Conservation (phyloP, 2,888 invertebrate genomes). For the Drosophila melanosoma region DNA sequence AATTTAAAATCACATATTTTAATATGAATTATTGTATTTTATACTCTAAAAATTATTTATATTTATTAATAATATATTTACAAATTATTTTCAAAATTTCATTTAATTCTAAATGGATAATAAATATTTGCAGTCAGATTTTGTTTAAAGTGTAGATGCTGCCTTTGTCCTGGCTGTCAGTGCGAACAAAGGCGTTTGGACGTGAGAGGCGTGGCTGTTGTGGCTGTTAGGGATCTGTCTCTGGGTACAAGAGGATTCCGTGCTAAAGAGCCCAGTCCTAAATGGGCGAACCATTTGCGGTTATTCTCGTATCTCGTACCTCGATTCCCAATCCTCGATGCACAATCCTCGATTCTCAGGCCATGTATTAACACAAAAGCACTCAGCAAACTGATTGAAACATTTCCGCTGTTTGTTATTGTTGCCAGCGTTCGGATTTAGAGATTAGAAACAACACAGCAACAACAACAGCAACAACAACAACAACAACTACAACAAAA, state of each 20-base stretch:
- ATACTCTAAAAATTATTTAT: not conserved
- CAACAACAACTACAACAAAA: slow-evolving; percentile 2
- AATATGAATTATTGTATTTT: too few relatives aligned
- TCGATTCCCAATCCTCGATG: not conserved
- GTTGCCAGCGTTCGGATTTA: slow-evolving; percentile 68
- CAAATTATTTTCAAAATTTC: too few relatives aligned
- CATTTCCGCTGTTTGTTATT: slow-evolving; percentile 74
- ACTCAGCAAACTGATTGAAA: slow-evolving; percentile 71
- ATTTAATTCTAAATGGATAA: not conserved
- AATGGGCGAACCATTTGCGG: slow-evolving; percentile 50
- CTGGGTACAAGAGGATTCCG: slow-evolving; percentile 34
- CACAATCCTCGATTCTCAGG: slow-evolving; percentile 8
- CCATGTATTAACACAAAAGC: slow-evolving; percentile 66
- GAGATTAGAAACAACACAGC: slow-evolving; percentile 56
- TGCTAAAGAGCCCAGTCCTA: slow-evolving; percentile 63
- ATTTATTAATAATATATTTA: too few relatives aligned
- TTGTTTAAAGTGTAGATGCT: slow-evolving; percentile 8
- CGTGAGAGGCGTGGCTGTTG: slow-evolving; percentile 63
- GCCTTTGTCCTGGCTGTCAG: slow-evolving; percentile 30
- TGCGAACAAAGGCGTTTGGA: slow-evolving; percentile 40
- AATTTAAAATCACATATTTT: not conserved
- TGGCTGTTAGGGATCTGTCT: slow-evolving; percentile 46
- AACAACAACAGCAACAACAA: not conserved
- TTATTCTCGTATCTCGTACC: slow-evolving; percentile 15
- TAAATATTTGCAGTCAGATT: too few relatives aligned